Evolutionary conservation across 2,113 vertebrate genomes (phyloP).

Genomic region (Phrynosoma platyrhinos): DNA sequence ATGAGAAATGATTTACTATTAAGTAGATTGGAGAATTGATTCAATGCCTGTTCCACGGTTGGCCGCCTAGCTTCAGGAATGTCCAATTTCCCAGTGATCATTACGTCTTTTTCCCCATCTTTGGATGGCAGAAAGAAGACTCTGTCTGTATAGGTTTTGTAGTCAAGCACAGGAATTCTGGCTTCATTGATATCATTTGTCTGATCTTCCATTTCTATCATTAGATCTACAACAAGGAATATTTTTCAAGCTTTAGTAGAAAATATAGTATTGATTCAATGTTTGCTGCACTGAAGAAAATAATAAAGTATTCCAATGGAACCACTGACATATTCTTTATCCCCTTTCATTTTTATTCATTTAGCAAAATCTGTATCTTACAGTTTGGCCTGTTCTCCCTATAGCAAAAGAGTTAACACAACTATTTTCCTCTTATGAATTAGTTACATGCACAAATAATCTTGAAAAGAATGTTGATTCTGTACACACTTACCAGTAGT

Average conservation of each 20-base stretch:
- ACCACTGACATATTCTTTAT: constrained; percentile 17
- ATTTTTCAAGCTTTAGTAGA: constrained; percentile 30
- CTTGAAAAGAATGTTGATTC: not conserved
- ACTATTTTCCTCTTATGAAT: not conserved
- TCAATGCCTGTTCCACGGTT: constrained; percentile 89
- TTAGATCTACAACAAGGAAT: constrained; percentile 85
- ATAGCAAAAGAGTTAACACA: not conserved
- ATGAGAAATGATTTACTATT: constrained; percentile 98
- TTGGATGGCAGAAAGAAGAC: constrained; percentile 96
- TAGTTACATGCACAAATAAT: not conserved
- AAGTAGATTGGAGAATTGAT: constrained; percentile 97
- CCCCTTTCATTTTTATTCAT: not conserved
- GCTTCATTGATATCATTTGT: constrained; percentile 93
- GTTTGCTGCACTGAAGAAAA: constrained; percentile 22
- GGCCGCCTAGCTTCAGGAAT: constrained; percentile 87
- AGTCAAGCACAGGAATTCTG: constrained; percentile 93
- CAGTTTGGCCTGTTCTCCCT: not conserved
- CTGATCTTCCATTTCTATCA: constrained; percentile 99
- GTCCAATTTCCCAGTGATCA: constrained; percentile 90
- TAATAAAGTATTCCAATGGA: constrained; percentile 12
- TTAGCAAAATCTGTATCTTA: not conserved
- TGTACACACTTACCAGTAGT: not conserved
- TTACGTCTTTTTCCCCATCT: constrained; percentile 90
- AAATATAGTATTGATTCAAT: constrained; percentile 13
- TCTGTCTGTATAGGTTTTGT: constrained; percentile 93